Base-by-base conservation (phyloP, 1,140 invertebrate species). In the Drosophila prosaltans region DNA sequence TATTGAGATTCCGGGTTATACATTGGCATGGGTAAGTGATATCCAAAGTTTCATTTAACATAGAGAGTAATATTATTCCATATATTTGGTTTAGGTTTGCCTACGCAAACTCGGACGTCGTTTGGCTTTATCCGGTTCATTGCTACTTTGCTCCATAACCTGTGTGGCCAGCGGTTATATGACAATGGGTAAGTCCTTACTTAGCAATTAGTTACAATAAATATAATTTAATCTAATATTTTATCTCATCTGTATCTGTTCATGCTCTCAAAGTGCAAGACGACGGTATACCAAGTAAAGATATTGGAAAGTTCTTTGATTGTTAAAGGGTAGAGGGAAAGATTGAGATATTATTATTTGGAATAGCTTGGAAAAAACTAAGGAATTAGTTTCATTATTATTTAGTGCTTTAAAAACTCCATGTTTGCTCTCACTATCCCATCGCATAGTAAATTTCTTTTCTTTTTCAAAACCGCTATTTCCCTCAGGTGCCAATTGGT, bases 1-100 rank as follows among this genome's bases (percentile, higher is more conserved):
- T 6, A 92, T 94, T 2, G 94, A 95, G 91, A 94, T 95, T 62
- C 94, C 94, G 6, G 93, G 94, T 24, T 95, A 95, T 76, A 88
- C 71, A 30, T 54, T 92, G 41, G 92, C 91, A 7, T 92, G 91
- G 91, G 91, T 92, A 66, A 43, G 72, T 73, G 59, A 21, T 8
- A 51, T 51, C 41, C 8, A n/a, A 32, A 24, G 11, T 40, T 26
- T 32, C 24, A 1, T 28, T 51, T 36, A 16, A 8, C 0, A 10
- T 62, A 30, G 8, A 26, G 2, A 6, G 43, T 16, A 7, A 8
- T 5, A 5, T 32, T 75, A 4, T 40, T 16, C 32, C 41, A 45
- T 21, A 1, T 51, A 26, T 26, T 90, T 51, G 10, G 90, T 92
- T 30, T 58, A 74, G 94, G 65, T 94, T 41, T 91, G 91, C 36